Evolutionary conservation across 2,113 vertebrate species (phyloP).

Genomic region (Cheirogaleus medius): DNA sequence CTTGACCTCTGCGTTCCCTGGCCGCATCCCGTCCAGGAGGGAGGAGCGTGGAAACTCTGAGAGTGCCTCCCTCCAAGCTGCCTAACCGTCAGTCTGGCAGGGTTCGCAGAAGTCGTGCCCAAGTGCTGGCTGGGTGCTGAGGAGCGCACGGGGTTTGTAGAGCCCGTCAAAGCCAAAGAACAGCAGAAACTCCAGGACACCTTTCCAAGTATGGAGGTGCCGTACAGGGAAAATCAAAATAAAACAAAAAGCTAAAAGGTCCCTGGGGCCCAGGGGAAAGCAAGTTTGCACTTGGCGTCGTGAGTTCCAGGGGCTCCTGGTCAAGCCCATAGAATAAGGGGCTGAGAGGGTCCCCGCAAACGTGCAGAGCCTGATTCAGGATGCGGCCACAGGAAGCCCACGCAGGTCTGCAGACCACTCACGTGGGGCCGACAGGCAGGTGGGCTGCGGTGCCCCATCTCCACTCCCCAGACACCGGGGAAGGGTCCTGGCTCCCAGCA

Average conservation of each 20-base stretch:
- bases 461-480: background rate
- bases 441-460: background rate
- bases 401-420: no score
- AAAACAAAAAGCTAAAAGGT: no score
- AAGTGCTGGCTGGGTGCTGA: background rate
- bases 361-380: background rate
- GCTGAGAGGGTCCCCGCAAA: fast-evolving
- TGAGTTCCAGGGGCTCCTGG: background rate
- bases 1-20: background rate
- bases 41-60: fast-evolving
- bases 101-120: background rate
- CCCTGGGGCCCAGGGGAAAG: background rate
- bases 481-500: background rate
- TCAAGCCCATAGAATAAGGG: background rate
- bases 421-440: fast-evolving
- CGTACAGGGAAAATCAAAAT: no score
- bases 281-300: background rate
- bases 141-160: background rate
- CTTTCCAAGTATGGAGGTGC: background rate
- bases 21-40: background rate
- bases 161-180: background rate
- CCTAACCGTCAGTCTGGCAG: background rate
- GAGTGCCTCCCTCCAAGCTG: background rate
- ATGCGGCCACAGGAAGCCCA: background rate
- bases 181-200: background rate